Conservation (phyloP, 92 coral and sea anemone species). For the Epizoanthus stellaris region DNA sequence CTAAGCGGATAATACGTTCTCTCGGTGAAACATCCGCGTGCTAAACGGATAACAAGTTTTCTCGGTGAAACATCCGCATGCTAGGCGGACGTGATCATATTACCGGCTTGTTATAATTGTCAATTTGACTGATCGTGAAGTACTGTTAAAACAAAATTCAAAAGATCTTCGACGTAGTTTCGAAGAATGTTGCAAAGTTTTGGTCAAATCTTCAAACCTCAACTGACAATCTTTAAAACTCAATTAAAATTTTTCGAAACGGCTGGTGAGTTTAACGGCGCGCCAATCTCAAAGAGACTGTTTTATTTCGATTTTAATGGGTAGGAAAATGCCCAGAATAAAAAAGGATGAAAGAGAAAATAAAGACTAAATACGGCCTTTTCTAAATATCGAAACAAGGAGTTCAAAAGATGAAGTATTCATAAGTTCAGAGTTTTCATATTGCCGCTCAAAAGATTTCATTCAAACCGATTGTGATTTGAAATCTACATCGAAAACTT, state of each 20-base stretch:
- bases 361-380: too few species aligned
- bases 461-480: background rate
- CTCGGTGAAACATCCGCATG: background rate
- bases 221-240: background rate
- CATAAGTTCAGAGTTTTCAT: conserved; percentile 11
- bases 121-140: conserved; percentile 8
- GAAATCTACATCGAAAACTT: conserved; percentile 12
- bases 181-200: background rate
- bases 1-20: conserved; percentile 15
- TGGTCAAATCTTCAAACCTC: conserved; percentile 7
- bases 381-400: background rate
- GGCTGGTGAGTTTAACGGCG: background rate
- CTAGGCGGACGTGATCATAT: too few species aligned
- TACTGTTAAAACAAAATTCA: background rate
- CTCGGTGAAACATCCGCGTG: conserved; percentile 12
- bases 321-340: background rate
- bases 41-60: background rate
- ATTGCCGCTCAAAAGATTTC: background rate
- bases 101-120: background rate
- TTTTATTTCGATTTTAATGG: conserved; percentile 4
- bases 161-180: conserved; percentile 8
- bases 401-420: conserved; percentile 6
- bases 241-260: background rate
- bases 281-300: conserved; percentile 9
- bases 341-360: too few species aligned